These are phyloP conservation scores for Lutjanus argentimaculatus DNA, from an alignment of 2,797 vertebrate genomes.

Conservation along the genomic window DNA sequence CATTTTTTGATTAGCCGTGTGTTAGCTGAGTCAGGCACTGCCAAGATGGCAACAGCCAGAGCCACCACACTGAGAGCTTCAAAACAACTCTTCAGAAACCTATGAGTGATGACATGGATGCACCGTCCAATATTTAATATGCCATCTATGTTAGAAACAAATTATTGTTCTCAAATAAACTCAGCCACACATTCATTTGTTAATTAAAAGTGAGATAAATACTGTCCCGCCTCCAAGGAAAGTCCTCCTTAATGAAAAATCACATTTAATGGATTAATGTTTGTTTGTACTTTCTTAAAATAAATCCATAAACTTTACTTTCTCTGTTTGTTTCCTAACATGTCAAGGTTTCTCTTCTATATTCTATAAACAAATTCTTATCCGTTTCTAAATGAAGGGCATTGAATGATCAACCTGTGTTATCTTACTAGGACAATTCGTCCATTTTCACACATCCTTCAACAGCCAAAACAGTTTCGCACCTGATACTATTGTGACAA, in stretches of 20 bases:
- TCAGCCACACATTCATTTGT: slow-evolving; percentile 25
- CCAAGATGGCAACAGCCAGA: too few relatives aligned
- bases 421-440: background rate
- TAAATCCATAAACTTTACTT: background rate
- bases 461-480: background rate
- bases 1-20: too few relatives aligned
- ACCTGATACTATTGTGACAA: slow-evolving; percentile 16
- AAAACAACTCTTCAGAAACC: too few relatives aligned
- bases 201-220: too few relatives aligned
- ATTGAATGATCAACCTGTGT: background rate
- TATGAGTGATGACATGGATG: too few relatives aligned
- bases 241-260: too few relatives aligned
- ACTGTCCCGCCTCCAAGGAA: too few relatives aligned
- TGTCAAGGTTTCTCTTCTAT: background rate
- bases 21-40: too few relatives aligned
- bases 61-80: too few relatives aligned
- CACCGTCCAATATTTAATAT: too few relatives aligned
- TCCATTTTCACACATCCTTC: slow-evolving; percentile 29
- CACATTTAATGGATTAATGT: background rate
- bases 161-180: background rate
- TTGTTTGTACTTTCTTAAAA: too few relatives aligned
- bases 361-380: background rate
- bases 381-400: background rate
- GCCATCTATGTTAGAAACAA: too few relatives aligned
- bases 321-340: background rate